Percentiles rank a stretch among this genome's conserved stretches.
These are phyloP conservation scores for Patella caerulea DNA, from an alignment of 2,888 invertebrate species.

Conservation along the genomic window DNA sequence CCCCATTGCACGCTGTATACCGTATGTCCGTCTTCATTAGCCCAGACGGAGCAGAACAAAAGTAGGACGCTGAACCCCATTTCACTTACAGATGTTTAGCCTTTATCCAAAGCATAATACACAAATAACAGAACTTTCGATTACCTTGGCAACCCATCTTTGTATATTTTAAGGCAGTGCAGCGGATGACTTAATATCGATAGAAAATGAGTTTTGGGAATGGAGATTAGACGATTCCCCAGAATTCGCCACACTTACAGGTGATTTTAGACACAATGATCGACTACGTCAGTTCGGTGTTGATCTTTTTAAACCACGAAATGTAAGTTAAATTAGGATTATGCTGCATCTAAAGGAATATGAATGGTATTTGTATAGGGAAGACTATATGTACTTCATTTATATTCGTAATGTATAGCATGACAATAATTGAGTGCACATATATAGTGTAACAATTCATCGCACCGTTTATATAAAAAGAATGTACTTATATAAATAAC, in stretches of 20 bases:
- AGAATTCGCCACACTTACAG: slow-evolving; percentile 48
- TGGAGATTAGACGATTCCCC: slow-evolving; percentile 52
- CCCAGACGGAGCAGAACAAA: too few relatives aligned
- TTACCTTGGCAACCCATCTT: too few relatives aligned
- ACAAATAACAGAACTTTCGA: too few relatives aligned
- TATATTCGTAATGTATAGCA: background rate
- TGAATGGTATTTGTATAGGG: background rate
- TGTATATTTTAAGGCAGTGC: slow-evolving; percentile 27
- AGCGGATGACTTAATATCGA: slow-evolving; percentile 21
- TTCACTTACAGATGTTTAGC: too few relatives aligned
- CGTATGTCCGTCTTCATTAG: too few relatives aligned
- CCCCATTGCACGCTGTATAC: too few relatives aligned
- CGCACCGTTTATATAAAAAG: too few relatives aligned
- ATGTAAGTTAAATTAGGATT: slow-evolving; percentile 33
- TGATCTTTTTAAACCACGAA: slow-evolving; percentile 35
- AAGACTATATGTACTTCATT: background rate
- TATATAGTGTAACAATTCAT: too few relatives aligned
- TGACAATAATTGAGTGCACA: background rate
- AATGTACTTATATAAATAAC: too few relatives aligned
- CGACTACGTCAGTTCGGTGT: slow-evolving; percentile 45
- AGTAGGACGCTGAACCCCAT: too few relatives aligned
- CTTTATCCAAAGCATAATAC: too few relatives aligned
- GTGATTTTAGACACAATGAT: slow-evolving; percentile 53
- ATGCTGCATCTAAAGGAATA: background rate
- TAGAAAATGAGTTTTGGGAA: slow-evolving; percentile 46